Conservation (phyloP, 2,797 vertebrate genomes). For the Malacoctenus gilli region DNA sequence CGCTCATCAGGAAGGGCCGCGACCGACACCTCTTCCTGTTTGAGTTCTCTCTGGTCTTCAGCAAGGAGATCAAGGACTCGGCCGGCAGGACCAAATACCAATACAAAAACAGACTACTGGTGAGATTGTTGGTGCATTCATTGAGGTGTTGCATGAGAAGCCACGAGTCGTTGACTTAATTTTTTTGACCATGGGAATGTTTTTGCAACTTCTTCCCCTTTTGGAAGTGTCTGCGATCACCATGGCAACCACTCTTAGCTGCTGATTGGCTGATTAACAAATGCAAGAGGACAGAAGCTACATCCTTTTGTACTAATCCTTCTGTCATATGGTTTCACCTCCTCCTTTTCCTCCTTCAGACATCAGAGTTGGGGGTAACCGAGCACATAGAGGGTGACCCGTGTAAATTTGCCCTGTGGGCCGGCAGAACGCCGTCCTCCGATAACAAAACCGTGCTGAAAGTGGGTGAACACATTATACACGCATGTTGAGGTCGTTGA, state of each 20-base stretch:
- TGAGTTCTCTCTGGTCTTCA: slow-evolving; percentile 96
- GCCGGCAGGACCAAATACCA: slow-evolving; percentile 97
- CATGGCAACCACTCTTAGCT: not conserved
- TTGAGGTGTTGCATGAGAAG: too few species aligned
- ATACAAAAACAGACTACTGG: slow-evolving; percentile 98
- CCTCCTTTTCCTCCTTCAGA: slow-evolving; percentile 75
- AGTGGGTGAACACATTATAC: slow-evolving; percentile 68
- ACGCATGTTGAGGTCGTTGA: too few species aligned
- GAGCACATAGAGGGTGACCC: slow-evolving; percentile 98
- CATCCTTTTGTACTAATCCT: too few species aligned
- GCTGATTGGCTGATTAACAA: too few species aligned
- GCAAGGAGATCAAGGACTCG: slow-evolving; percentile 98
- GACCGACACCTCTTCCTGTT: slow-evolving; percentile 98
- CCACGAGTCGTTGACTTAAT: too few species aligned
- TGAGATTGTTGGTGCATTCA: slow-evolving; percentile 14
- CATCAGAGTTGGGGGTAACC: slow-evolving; percentile 95
- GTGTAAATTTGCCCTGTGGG: slow-evolving; percentile 98
- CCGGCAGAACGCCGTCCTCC: slow-evolving; percentile 95
- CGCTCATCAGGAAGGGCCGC: slow-evolving; percentile 95
- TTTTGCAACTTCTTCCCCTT: too few species aligned
- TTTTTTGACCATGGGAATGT: too few species aligned
- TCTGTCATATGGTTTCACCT: too few species aligned
- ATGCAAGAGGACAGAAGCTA: too few species aligned
- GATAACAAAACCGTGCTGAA: slow-evolving; percentile 98
- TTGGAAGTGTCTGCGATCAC: not conserved